A percentile compares a stretch with the other conserved stretches of the same genome.
These are phyloP conservation scores for Pseudorhiza aurosa DNA, from an alignment of 30 jellyfish, hydroid and myxozoan species.

Conservation along the genomic window DNA sequence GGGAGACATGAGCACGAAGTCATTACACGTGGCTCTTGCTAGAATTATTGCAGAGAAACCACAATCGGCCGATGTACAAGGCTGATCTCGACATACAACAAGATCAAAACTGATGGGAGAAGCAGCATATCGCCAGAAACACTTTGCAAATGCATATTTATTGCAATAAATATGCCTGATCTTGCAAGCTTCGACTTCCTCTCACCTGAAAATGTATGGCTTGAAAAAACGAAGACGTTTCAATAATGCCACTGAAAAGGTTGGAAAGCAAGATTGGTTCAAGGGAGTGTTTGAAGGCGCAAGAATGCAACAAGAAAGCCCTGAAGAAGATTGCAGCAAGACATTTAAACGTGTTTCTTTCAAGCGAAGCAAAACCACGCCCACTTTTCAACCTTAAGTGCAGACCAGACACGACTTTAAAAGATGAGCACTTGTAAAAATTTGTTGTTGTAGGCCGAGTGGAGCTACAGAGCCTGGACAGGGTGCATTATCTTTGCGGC, in stretches of 20 bases:
- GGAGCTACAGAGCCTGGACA: too few species aligned
- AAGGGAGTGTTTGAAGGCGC: conserved; percentile 22
- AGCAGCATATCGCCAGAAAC: conserved; percentile 45
- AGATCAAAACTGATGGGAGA: conserved; percentile 40
- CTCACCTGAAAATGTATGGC: conserved; percentile 28
- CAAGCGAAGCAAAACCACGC: too few species aligned
- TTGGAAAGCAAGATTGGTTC: conserved; percentile 41
- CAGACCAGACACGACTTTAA: too few species aligned
- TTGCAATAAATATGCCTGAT: conserved; percentile 40
- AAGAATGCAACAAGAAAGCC: not conserved
- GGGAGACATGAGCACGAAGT: conserved; percentile 4
- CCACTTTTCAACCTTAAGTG: too few species aligned
- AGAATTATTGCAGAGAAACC: conserved; percentile 7
- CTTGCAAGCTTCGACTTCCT: conserved; percentile 25
- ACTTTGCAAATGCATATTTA: conserved; percentile 11
- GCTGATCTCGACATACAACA: conserved; percentile 11
- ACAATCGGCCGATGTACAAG: conserved; percentile 37
- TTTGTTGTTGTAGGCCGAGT: too few species aligned
- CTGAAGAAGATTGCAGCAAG: conserved; percentile 8
- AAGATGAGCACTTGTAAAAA: too few species aligned
- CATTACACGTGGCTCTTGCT: conserved; percentile 21
- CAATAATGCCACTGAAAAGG: conserved; percentile 16
- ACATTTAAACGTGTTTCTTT: conserved; percentile 12
- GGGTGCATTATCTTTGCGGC: too few species aligned
- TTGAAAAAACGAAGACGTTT: conserved; percentile 13